phyloP scores from a whole-genome alignment of 1,140 invertebrate species.

The Amyelois transitella region DNA sequence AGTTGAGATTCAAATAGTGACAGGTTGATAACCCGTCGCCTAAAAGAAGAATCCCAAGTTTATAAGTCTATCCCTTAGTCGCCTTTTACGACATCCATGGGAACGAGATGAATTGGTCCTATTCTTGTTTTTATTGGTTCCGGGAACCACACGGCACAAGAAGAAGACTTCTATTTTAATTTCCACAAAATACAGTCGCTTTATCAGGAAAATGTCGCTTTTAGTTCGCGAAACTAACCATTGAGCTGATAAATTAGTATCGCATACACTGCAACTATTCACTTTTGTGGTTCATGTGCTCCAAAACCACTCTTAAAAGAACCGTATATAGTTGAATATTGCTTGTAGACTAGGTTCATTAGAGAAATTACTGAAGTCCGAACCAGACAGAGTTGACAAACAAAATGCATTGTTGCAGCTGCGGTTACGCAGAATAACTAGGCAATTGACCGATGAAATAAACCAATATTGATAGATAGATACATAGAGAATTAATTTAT shows the following conservation, averaged over 20 bases:
- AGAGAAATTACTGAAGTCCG: background rate
- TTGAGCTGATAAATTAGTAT: slow-evolving; percentile 2
- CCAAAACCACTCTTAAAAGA: background rate
- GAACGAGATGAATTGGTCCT: too few species aligned
- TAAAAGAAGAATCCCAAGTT: too few species aligned
- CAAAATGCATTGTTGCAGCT: slow-evolving; percentile 3
- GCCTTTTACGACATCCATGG: too few species aligned
- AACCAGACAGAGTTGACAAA: background rate
- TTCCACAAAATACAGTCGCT: background rate
- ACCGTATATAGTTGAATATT: background rate
- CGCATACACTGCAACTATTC: background rate
- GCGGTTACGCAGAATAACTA: background rate
- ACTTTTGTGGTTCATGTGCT: background rate
- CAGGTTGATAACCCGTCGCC: too few species aligned
- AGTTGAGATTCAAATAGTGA: too few species aligned
- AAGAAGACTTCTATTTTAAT: too few species aligned
- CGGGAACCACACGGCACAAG: too few species aligned
- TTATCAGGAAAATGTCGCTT: background rate
- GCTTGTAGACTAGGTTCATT: background rate
- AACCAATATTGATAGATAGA: too few species aligned
- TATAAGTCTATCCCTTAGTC: too few species aligned
- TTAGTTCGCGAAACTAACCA: background rate
- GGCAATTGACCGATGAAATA: too few species aligned
- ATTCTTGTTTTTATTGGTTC: too few species aligned
- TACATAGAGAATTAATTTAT: too few species aligned